Percentiles rank a stretch among this genome's conserved stretches.
These are phyloP conservation scores for Ardeotis arabs DNA, from an alignment of 2,113 vertebrate genomes.

Conservation along the genomic window DNA sequence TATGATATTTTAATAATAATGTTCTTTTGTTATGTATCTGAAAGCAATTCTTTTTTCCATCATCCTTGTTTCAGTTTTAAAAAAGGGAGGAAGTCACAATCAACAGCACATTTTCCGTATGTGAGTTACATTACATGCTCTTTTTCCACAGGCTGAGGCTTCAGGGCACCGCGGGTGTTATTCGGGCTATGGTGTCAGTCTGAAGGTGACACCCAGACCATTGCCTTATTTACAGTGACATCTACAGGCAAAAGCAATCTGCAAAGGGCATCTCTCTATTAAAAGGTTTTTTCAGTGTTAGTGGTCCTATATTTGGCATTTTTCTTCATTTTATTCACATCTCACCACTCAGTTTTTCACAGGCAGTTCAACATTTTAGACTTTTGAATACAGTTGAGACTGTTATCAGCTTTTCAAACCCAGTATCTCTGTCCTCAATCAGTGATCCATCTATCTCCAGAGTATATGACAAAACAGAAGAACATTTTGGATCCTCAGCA, in stretches of 20 bases:
- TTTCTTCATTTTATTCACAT: background rate
- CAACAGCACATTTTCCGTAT: background rate
- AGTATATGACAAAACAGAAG: background rate
- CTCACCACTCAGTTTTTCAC: background rate
- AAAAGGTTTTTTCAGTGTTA: background rate
- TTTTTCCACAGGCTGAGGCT: background rate
- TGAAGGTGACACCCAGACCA: background rate
- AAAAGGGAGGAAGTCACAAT: background rate
- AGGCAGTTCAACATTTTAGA: background rate
- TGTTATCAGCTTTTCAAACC: background rate
- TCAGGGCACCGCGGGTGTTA: rapidly evolving
- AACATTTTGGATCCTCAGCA: background rate
- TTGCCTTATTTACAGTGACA: constrained; percentile 35
- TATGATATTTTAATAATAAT: background rate
- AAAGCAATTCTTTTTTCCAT: background rate
- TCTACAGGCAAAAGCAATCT: background rate
- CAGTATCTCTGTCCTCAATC: background rate
- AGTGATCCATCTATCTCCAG: background rate
- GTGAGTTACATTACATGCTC: rapidly evolving
- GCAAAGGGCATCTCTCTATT: background rate
- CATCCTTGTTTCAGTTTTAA: background rate
- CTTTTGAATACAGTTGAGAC: background rate
- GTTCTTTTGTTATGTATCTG: background rate
- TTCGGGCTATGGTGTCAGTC: rapidly evolving
- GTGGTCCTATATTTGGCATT: background rate